phyloP scores from a whole-genome alignment of 2,888 invertebrate species.

The Baccha elongata region DNA sequence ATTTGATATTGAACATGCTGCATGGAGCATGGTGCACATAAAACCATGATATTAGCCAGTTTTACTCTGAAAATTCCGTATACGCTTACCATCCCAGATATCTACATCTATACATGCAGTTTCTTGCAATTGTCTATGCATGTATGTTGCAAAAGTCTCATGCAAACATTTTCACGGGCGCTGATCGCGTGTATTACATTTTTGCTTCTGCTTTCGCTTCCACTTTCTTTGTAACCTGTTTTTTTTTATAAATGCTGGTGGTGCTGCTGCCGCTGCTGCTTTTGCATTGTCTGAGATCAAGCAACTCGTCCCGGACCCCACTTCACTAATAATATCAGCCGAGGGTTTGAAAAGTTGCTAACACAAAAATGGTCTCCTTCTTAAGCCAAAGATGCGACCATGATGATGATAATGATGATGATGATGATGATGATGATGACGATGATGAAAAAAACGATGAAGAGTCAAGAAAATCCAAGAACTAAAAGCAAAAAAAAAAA shows the following conservation, averaged over 20 bases:
- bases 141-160: conserved; percentile 38
- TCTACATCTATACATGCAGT: not conserved
- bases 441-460: conserved; percentile 3
- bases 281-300: conserved; percentile 45
- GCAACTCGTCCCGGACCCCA: conserved; percentile 1
- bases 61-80: conserved; percentile 33
- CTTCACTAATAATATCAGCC: conserved; percentile 4
- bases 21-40: not conserved
- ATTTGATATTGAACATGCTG: conserved; percentile 43
- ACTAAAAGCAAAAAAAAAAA: conserved; percentile 10
- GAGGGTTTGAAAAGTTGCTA: conserved; percentile 34
- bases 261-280: not conserved
- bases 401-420: not conserved
- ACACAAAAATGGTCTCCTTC: conserved; percentile 33
- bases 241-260: conserved; percentile 25
- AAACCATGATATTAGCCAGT: conserved; percentile 2
- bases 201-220: conserved; percentile 72
- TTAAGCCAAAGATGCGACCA: conserved; percentile 21
- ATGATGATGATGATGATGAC: conserved; percentile 8
- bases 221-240: conserved; percentile 72
- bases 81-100: conserved; percentile 9
- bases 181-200: conserved; percentile 70
- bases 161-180: conserved; percentile 67
- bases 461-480: conserved; percentile 19
- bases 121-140: conserved; percentile 16